Evolutionary conservation across 2,797 vertebrate genomes (phyloP), one percentile per base, ranked within the genome.

Genomic region (Protonibea diacanthus): DNA sequence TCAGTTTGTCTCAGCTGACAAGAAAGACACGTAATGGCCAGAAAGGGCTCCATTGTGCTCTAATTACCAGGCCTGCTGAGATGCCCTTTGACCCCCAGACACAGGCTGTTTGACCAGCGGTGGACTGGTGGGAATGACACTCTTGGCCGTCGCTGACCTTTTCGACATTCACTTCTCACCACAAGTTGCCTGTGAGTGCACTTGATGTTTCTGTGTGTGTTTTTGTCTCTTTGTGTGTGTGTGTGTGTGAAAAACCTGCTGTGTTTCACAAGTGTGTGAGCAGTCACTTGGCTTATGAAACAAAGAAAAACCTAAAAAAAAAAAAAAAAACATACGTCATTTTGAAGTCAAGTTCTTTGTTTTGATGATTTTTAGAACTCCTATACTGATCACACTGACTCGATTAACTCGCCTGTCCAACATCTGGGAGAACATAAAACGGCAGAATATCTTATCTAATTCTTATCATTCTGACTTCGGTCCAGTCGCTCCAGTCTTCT

Each of bases 41-140:
- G 74, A 88, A 72, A 53, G 52, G 59, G 4, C 72, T 78, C 80
- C 78, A 83, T 90, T 90, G 84, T 89, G 85, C 69, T 76, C 70
- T 85, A 88, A 88, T 79, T 86, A 86, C 55, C 70, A 25, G 76
- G 80, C 87, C 86, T 66, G 81, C 85, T 82, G 88, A 66, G 84
- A 75, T 82, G 84, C 74, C 86, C 89, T 87, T 49, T 80, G 86
- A 86, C 84, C 87, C 73, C 38, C n/a, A 84, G 79, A 88, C 81
- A 76, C 69, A 71, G 82, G 48, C 66, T 84, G 70, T 87, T 77
- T 83, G 86, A 82, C 76, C 83, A 74, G 71, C 1, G 33, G 60
- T 73, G 76, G 75, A 81, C 87, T 87, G 89, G 83, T 91, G 87
- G 81, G 82, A 82, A 85, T 78, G 88, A 93, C 83, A 38, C 89